Evolutionary conservation across 2,888 invertebrate genomes (phyloP), one percentile per base, ranked within the genome.

Genomic region (Smittia sp.): DNA sequence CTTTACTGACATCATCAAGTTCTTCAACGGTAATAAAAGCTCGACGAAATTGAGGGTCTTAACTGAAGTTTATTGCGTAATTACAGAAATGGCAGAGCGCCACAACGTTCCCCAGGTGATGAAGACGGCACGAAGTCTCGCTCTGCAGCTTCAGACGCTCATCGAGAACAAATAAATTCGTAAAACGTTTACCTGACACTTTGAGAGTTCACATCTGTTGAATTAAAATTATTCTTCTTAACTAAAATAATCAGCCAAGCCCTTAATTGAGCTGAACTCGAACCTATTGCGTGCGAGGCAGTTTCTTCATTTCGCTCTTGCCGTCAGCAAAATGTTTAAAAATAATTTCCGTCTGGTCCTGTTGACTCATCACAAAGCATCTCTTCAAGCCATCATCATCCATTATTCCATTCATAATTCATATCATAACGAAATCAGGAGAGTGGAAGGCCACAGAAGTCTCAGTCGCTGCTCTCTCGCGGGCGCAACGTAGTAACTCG

Each of bases 1-100:
- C 83, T 98, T 97, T 81, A 97, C 97, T 0, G 97, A 98, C 81
- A 95, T 97, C 80, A 98, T 98, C 80, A 96, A 96, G 80, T 98
- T 98, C 83, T 98, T 97, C 80, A 98, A 97, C 83, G 96, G 96
- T 96, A 79, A 84, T n/a, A n/a, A n/a, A n/a, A n/a, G n/a, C n/a
- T n/a, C n/a, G 83, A 79, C 13, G 1, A 41, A 11, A 15, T 69
- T 72, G 76, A 73, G 11, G 38, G 18, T 54, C 2, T 15, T 65
- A n/a, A 67, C 46, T 3, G 24, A 63, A 70, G 11, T 27, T 65
- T 39, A 25, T 52, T 67, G 46, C 63, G 62, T 20, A 76, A 75
- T 86, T 86, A 75, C 85, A 96, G 97, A 97, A 89, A 97, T 97
- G 96, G 97, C 97, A 0, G 97, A 98, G 81, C 86, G 93, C 75